Evolutionary conservation across 2,113 vertebrate genomes (phyloP), one percentile per base, ranked within the genome.

Genomic region (Rhabdomys dilectus): DNA sequence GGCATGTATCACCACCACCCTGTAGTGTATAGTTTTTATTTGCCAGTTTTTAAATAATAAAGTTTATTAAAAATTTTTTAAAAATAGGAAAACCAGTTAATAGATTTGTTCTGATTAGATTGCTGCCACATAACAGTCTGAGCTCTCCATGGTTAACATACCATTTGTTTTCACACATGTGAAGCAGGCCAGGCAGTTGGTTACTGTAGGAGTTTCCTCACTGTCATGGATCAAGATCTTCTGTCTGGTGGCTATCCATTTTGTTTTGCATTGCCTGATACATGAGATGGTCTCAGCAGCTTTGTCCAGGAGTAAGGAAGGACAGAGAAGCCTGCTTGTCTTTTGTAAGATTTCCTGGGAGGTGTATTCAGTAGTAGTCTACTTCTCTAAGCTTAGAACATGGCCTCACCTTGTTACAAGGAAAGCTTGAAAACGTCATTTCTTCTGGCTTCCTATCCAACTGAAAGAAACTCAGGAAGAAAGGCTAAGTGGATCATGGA

Each of bases 391-490:
- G 53, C 45, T 91, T 58, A 81, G 82, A 84, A 88, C 75, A 88
- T 85, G 75, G 29, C 78, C 51, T 76, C 39, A 70, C 85, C 31
- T 88, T 88, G 12, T 53, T 94, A 6, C 75, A 42, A 95, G 64
- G 26, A 31, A 96, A 70, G 6, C 45, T 89, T 94, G 56, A 93
- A 92, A 85, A 89, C 78, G 60, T 66, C 58, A 51, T 96, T 96
- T 80, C 26, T 96, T 95, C 26, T 92, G 4, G 53, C 3, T 93
- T 86, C 45, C 17, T 5, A 78, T 80, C 21, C 31, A 92, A 39
- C 76, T 96, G 82, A 93, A 87, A 95, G 77, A 89, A 19, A 45
- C 80, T 89, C 24, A 91, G 75, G 89, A 72, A 90, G 90, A 90
- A 95, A 91, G 42, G 21, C 17, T 12, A 8, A 87, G 13, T 95